phyloP scores from a whole-genome alignment of 2,888 invertebrate species.

The Ectropis crepuscularia region DNA sequence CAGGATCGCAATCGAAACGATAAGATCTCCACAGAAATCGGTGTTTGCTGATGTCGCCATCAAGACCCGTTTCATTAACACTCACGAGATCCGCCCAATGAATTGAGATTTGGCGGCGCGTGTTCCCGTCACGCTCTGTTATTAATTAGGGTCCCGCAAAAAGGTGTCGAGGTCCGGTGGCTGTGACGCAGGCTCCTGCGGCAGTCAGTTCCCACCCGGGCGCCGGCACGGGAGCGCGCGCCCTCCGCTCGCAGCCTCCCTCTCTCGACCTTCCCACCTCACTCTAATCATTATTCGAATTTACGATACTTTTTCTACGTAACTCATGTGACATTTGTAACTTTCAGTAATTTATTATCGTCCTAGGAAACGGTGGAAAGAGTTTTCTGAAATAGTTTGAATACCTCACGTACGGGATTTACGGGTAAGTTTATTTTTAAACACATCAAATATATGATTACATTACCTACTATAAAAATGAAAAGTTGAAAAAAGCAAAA shows the following conservation, averaged over 20 bases:
- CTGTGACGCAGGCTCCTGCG: conserved; percentile 81
- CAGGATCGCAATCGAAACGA: no score
- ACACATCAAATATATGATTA: neutral
- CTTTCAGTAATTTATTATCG: conserved; percentile 21
- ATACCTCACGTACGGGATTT: conserved; percentile 12
- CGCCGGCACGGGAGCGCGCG: conserved; percentile 62
- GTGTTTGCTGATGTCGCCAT: conserved; percentile 39
- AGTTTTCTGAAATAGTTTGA: conserved; percentile 23
- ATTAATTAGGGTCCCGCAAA: conserved; percentile 81
- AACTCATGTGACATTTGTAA: conserved; percentile 35
- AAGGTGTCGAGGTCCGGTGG: conserved; percentile 77
- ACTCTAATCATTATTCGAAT: conserved; percentile 37
- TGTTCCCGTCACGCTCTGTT: conserved; percentile 69
- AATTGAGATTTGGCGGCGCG: conserved; percentile 59
- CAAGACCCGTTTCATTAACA: conserved; percentile 51
- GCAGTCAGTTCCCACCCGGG: conserved; percentile 74
- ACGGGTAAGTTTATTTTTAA: conserved; percentile 29
- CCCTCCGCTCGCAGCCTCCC: conserved; percentile 30
- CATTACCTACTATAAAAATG: neutral
- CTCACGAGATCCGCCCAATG: conserved; percentile 46
- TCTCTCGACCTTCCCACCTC: conserved; percentile 37
- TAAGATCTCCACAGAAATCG: conserved; percentile 24
- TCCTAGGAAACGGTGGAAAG: conserved; percentile 22
- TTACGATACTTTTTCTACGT: conserved; percentile 39
- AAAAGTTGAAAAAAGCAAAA: no score